phyloP scores from a whole-genome alignment of 2,797 vertebrate genomes.

The Lutjanus campechanus region DNA sequence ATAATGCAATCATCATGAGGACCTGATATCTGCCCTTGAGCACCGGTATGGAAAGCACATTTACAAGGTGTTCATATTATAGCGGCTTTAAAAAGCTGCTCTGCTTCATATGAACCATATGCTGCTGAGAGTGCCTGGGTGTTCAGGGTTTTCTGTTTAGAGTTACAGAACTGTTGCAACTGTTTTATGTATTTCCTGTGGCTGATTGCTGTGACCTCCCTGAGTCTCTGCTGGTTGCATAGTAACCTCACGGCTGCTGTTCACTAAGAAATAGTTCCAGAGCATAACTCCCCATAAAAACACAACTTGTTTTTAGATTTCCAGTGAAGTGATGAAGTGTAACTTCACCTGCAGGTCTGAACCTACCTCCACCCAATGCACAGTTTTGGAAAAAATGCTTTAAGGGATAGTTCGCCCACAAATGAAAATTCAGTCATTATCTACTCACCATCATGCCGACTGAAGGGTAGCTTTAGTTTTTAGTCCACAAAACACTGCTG shows the following conservation, averaged over 20 bases:
- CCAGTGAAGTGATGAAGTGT: no score
- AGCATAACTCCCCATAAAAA: not conserved
- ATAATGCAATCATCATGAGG: constrained; percentile 7
- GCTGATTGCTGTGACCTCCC: not conserved
- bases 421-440: no score
- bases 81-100: constrained; percentile 8
- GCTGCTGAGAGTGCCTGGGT: not conserved
- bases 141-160: constrained; percentile 4
- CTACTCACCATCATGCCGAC: no score
- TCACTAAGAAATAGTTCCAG: not conserved
- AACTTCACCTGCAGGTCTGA: no score
- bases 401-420: no score
- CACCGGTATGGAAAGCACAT: not conserved
- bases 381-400: no score
- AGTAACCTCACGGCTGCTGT: not conserved
- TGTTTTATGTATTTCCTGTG: not conserved
- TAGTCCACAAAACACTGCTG: no score
- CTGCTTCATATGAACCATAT: not conserved
- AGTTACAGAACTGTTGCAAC: not conserved
- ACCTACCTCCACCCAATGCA: no score
- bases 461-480: no score
- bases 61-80: constrained; percentile 10
- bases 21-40: not conserved
- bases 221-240: not conserved
- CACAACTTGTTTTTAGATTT: not conserved